Evolutionary conservation across 2,113 vertebrate species (phyloP).

Genomic region (Carollia perspicillata): DNA sequence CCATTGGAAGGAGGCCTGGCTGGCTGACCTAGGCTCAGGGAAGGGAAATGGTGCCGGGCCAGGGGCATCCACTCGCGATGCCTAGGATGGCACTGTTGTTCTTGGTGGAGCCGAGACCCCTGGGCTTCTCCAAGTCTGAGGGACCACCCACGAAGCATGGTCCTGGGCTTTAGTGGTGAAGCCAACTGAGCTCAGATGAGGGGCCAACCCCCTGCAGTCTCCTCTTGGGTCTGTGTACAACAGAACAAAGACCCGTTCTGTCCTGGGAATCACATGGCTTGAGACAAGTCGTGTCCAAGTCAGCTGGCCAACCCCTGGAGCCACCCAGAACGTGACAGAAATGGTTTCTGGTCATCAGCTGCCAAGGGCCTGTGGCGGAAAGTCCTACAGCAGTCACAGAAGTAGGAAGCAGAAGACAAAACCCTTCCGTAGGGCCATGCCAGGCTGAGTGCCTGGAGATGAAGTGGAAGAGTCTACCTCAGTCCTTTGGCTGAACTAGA

Average conservation of each 20-base stretch:
- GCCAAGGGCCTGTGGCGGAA: background rate
- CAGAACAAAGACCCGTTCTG: background rate
- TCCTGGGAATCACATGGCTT: background rate
- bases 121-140: background rate
- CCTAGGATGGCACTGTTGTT: rapidly evolving
- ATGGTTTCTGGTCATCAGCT: background rate
- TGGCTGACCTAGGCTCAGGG: background rate
- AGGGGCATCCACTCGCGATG: background rate
- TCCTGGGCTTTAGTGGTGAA: background rate
- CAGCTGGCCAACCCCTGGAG: background rate
- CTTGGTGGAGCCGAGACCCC: background rate
- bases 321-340: background rate
- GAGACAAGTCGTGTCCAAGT: background rate
- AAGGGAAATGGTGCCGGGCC: background rate
- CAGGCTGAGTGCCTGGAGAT: background rate
- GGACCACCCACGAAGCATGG: rapidly evolving
- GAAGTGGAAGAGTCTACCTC: background rate
- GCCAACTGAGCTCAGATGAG: background rate
- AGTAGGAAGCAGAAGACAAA: background rate
- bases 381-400: background rate
- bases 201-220: too few species aligned
- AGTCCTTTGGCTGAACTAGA: slow-evolving; percentile 70
- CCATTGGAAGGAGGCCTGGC: background rate
- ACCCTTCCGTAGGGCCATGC: background rate
- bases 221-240: background rate